Base-by-base conservation (phyloP, 2,113 vertebrate species). In the Corydoras maculifer region DNA sequence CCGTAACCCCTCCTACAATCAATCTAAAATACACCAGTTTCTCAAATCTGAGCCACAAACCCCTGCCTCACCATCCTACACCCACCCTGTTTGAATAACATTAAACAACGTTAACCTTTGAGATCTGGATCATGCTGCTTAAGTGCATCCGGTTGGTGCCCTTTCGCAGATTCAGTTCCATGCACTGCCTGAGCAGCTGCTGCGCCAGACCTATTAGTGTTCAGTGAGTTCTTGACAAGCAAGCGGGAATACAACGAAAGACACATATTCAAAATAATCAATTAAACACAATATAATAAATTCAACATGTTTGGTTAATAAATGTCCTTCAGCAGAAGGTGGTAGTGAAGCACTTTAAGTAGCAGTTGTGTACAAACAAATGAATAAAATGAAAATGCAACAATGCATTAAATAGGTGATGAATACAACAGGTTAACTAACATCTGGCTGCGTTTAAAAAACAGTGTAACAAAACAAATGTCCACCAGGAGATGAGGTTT, bases 91-190 rank as follows among this genome's bases (percentile, higher is more conserved):
- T 53, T 53, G 9, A 12, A 12, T 1, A 53, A 14, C 13, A 53
- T 10, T 53, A 12, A 53, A 10, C 51, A 10, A 53, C 5, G 35
- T 43, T 6, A 84, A 90, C 89, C 90, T 89, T 90, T 91, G 53
- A 88, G 75, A 74, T 84, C 83, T 2, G 72, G 62, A 64, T n/a
- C 58, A 65, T 81, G 78, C 8, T 80, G 87, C 0, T 5, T 73
- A 59, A 62, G 79, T 66, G 78, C 83, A 83, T 85, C 84, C 3
- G 84, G 85, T 13, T 85, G 88, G 81, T 70, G 87, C 75, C 89
- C 86, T 79, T 65, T 79, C 11, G 11, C 72, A 7, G 64, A 11
- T 29, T 69, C 84, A 13, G 71, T 68, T 5, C 51, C 83, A 62
- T 53, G 71, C 0, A 82, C 81, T 1, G 61, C 69, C 49, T 31